These are phyloP conservation scores for Papilio glaucus DNA, from an alignment of 1,140 invertebrate species.

Conservation along the genomic window DNA sequence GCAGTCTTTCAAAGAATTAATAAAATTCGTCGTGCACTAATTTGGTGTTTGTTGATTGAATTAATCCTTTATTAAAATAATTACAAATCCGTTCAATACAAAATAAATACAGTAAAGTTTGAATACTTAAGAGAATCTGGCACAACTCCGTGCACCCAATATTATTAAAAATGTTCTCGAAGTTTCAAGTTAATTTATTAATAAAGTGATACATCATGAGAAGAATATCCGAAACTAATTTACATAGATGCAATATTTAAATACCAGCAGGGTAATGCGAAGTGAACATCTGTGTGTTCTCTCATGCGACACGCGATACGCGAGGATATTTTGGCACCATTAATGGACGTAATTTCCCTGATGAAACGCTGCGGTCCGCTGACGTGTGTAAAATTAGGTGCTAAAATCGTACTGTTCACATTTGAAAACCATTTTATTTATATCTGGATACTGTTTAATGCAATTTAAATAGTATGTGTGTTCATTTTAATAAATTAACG, in stretches of 20 bases:
- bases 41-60: no score
- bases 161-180: no score
- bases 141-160: no score
- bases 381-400: conserved; percentile 21
- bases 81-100: no score
- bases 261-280: neutral
- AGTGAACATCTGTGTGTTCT: conserved; percentile 13
- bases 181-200: no score
- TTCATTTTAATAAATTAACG: neutral
- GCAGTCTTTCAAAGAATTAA: neutral
- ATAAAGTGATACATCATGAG: neutral
- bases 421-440: neutral
- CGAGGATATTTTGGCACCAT: conserved; percentile 3
- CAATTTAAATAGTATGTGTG: neutral
- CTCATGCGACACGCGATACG: neutral
- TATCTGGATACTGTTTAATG: neutral
- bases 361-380: conserved; percentile 1
- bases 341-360: conserved; percentile 18
- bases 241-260: neutral
- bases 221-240: neutral
- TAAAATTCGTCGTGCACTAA: neutral
- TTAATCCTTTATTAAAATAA: no score
- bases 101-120: no score
- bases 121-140: no score
- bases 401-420: conserved; percentile 4